Base-by-base conservation (phyloP, 2,888 invertebrate genomes). In the Flexamia atlantica region DNA sequence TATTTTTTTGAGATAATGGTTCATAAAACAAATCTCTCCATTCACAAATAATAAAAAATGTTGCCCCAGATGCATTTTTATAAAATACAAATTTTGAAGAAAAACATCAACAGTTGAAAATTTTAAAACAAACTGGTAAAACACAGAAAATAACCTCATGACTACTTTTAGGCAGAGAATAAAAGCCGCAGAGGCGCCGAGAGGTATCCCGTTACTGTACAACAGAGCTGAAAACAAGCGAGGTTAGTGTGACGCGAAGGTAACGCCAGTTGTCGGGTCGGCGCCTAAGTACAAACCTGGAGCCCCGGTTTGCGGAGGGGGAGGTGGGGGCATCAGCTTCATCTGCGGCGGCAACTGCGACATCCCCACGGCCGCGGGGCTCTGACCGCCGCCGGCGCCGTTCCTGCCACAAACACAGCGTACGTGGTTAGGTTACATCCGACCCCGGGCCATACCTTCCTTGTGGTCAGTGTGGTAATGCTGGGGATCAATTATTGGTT, bases 241-340 rank as follows among this genome's bases (percentile, higher is more conserved):
- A 17, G 23, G 28, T 79, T 79, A 79, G 79, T 79, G 23, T n/a
- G 79, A 79, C 79, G 57, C 10, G 57, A 79, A 79, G 57, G 46
- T 32, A 79, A 79, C 79, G 79, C 79, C 79, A 79, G 79, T 32
- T 79, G 79, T 57, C 57, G 28, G 9, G 30, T 50, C 28, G 50
- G 76, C 28, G 50, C 23, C 79, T 53, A 79, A 83, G 84, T 87
- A 88, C 87, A 86, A 87, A 87, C 87, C 87, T 87, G 87, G 74
- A 74, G 86, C 81, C 72, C 86, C 86, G 84, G 86, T 85, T 84
- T 86, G 87, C 81, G 87, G 88, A 84, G 87, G 86, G 85, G 87
- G 87, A 82, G 87, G 88, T 84, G 88, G 88, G 76, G 87, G 88
- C 87, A 87, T 87, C 82, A 85, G 85, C 85, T 87, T 87, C 85